Percentiles rank a stretch among this genome's conserved stretches.
phyloP scores from a whole-genome alignment of 1,140 invertebrate genomes.

The Drosophila micromelanica region DNA sequence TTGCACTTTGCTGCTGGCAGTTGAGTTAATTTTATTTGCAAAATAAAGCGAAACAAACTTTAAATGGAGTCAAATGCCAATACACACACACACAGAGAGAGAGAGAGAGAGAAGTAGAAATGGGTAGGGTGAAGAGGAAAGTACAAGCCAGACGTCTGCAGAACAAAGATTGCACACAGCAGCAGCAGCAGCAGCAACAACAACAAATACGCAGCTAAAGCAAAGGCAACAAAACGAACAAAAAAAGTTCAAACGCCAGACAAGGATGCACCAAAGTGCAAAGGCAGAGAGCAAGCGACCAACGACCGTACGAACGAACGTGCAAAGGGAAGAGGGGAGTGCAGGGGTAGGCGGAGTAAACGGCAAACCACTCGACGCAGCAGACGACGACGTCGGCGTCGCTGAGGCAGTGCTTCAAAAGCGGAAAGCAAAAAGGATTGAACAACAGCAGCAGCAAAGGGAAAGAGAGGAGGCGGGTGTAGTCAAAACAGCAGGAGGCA shows the following conservation, averaged over 20 bases:
- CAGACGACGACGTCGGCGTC: constrained; percentile 54
- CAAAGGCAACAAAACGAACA: constrained; percentile 53
- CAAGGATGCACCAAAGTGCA: constrained; percentile 83
- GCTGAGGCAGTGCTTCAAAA: constrained; percentile 64
- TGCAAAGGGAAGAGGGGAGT: not conserved
- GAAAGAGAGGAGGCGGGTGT: constrained; percentile 2
- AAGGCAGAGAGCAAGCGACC: constrained; percentile 65
- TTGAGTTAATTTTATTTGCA: constrained; percentile 82
- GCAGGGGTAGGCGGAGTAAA: constrained; percentile 11
- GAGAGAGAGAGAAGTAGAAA: not conserved
- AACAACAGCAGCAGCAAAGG: constrained; percentile 52
- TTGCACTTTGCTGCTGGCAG: constrained; percentile 67
- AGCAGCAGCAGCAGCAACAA: constrained; percentile 43
- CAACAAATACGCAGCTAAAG: constrained; percentile 18
- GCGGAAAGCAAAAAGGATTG: constrained; percentile 80
- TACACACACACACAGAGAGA: constrained; percentile 51
- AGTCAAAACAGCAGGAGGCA: constrained; percentile 76
- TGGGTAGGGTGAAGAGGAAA: constrained; percentile 5
- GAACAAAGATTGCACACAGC: constrained; percentile 78
- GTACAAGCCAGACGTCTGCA: constrained; percentile 73
- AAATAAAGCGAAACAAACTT: constrained; percentile 82
- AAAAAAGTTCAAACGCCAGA: constrained; percentile 83
- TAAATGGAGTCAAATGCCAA: constrained; percentile 82
- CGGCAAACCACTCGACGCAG: constrained; percentile 63
- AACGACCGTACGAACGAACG: constrained; percentile 59